Percentiles rank a stretch among this genome's conserved stretches.
phyloP scores from a whole-genome alignment of 2,888 invertebrate species.

The Acrobasis consociella region DNA sequence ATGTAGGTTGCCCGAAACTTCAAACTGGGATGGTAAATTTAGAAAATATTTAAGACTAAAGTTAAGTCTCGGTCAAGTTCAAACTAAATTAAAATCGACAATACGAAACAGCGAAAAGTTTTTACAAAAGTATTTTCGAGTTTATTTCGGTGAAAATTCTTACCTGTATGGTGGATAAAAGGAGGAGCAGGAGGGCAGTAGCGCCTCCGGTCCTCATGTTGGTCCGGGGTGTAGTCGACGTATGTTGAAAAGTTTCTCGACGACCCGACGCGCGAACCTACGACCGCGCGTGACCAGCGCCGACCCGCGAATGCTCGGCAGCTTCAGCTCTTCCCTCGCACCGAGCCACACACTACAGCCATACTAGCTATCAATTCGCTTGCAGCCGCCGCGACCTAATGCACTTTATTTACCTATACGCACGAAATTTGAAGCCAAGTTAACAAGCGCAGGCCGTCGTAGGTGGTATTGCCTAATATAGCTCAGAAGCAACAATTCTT shows the following conservation, averaged over 20 bases:
- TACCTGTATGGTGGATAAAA: slow-evolving; percentile 48
- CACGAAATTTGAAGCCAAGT: slow-evolving; percentile 32
- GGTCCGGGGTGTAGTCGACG: slow-evolving; percentile 41
- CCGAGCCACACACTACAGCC: no score
- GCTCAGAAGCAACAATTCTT: slow-evolving; percentile 4
- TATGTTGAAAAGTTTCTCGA: slow-evolving; percentile 51
- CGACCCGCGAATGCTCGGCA: slow-evolving; percentile 65
- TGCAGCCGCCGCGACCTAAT: slow-evolving; percentile 43
- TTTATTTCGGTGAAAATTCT: slow-evolving; percentile 33
- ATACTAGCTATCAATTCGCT: slow-evolving; percentile 33
- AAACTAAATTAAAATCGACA: slow-evolving; percentile 26
- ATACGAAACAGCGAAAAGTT: slow-evolving; percentile 41
- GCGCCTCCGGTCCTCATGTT: slow-evolving; percentile 63
- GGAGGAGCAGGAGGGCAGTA: slow-evolving; percentile 55
- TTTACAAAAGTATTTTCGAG: slow-evolving; percentile 39
- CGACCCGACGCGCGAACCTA: slow-evolving; percentile 53
- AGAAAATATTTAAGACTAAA: not conserved
- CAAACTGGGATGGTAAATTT: not conserved
- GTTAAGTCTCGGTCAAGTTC: not conserved
- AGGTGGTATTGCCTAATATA: slow-evolving; percentile 18
- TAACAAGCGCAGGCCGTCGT: slow-evolving; percentile 18
- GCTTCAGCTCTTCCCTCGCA: not conserved
- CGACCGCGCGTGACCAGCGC: slow-evolving; percentile 66
- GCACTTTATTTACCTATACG: slow-evolving; percentile 43
- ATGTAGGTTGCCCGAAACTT: no score